Evolutionary conservation across 2,888 invertebrate species (phyloP).

Genomic region (Bembecia ichneumoniformis): DNA sequence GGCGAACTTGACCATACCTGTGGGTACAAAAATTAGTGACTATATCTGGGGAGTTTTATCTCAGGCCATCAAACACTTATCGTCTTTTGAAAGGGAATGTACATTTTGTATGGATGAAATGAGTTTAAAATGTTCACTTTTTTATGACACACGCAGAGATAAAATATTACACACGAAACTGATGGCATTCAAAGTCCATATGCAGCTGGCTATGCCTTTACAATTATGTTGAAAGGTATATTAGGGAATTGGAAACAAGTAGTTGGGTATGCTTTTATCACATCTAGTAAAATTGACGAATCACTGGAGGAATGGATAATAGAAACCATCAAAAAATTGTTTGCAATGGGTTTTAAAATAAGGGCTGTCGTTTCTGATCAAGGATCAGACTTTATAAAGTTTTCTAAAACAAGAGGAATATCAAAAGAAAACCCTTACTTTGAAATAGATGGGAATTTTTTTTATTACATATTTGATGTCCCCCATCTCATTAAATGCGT

Average conservation of each 20-base stretch:
- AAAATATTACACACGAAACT: neutral
- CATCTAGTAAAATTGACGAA: neutral
- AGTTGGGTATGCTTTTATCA: neutral
- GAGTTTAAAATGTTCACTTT: neutral
- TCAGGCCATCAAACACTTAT: neutral
- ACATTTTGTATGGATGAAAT: neutral
- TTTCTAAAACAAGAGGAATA: neutral
- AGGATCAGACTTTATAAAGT: neutral
- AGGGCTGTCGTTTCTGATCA: conserved; percentile 1
- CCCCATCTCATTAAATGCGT: conserved; percentile 2
- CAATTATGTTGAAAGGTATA: neutral
- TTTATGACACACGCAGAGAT: neutral
- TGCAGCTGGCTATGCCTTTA: conserved; percentile 1
- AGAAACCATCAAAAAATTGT: neutral
- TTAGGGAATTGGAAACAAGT: neutral
- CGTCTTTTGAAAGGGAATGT: neutral
- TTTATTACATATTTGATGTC: conserved; percentile 5
- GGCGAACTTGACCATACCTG: neutral
- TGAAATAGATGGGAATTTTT: neutral
- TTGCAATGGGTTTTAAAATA: neutral
- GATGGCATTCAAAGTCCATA: neutral
- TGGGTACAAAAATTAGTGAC: neutral
- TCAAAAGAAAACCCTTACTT: conserved; percentile 1
- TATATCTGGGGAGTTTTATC: neutral
- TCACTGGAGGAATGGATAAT: neutral